Conservation (phyloP, 2,113 vertebrate species). For the Chrysochloris asiatica region DNA sequence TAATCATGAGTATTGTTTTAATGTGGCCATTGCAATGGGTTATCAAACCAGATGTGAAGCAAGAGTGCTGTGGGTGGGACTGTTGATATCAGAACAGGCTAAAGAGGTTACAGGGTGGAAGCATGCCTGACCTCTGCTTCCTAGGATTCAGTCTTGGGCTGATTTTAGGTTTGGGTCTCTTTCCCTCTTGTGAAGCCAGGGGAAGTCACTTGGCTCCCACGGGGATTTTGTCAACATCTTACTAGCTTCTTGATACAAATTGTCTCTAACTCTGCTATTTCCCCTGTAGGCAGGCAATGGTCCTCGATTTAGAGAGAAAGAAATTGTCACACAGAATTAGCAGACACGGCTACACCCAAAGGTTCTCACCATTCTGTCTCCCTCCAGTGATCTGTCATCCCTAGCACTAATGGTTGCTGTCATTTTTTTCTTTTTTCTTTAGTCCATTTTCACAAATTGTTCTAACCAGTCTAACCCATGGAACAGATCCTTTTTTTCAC, state of each 20-base stretch:
- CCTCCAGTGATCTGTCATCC: accelerated
- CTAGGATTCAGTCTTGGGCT: too few species aligned
- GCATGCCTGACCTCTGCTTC: too few species aligned
- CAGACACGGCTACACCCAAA: not conserved
- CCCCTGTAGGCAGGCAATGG: not conserved
- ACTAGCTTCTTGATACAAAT: not conserved
- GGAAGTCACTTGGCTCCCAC: too few species aligned
- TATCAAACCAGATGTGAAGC: too few species aligned
- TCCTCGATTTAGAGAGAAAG: not conserved
- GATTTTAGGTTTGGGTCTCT: too few species aligned
- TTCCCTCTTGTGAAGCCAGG: too few species aligned
- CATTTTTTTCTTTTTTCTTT: not conserved
- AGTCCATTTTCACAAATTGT: not conserved
- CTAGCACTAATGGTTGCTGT: accelerated
- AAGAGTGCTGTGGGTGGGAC: too few species aligned
- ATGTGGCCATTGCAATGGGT: too few species aligned
- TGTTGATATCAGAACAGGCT: too few species aligned
- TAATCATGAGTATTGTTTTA: too few species aligned
- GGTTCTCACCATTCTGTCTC: not conserved
- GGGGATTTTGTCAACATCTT: too few species aligned
- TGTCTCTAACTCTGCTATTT: not conserved
- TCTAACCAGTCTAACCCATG: not conserved
- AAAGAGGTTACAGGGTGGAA: too few species aligned
- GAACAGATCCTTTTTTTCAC: not conserved
- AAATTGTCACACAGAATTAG: not conserved